Base-by-base conservation (phyloP, 2,888 invertebrate species). In the Oscheius sp. region DNA sequence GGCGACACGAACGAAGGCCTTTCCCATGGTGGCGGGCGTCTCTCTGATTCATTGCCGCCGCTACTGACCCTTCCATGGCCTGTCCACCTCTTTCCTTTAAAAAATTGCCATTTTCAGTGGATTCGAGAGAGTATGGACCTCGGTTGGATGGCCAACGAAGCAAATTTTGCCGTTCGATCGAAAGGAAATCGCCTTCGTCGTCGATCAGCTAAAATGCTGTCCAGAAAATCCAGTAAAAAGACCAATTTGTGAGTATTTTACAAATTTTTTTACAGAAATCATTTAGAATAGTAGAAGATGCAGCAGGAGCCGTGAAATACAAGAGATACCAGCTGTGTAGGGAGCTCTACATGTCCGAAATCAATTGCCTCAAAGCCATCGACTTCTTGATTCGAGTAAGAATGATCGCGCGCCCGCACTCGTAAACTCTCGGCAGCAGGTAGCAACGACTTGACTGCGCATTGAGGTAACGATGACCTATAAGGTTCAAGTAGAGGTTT, bases 251-350 rank as follows among this genome's bases (percentile, higher is more conserved):
- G 29, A 21, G 27, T 41, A 35, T 18, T 55, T 12, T 23, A 53
- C 25, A 5, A 1, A 7, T 41, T 23, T 1, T 29, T n/a, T 25
- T n/a, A n/a, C 18, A 16, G n/a, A 1, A 7, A 23, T 16, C 3
- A 59, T 58, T 46, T 49, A 70, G 70, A 35, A 25, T 2, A 13
- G 27, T 13, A 9, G 16, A 43, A 16, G 70, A 70, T 46, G 13
- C 59, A 1, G 52, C 61, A 18, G 69, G 70, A 35, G 43, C 59
- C 5, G 18, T 18, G 18, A 72, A 72, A 43, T 72, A 66, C 56
- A 72, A 72, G n/a, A 41, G 72, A 43, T 72, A 66, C 43, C 72
- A 72, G 35, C 45, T 72, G 23, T 72, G 72, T 29, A 27, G 66
- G 23, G 72, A 72, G 43, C 56, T 72, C 18, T 72, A 45, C 58